Evolutionary conservation across 2,888 invertebrate species (phyloP), one percentile per base, ranked within the genome.

Genomic region (Crocallis elinguaria): DNA sequence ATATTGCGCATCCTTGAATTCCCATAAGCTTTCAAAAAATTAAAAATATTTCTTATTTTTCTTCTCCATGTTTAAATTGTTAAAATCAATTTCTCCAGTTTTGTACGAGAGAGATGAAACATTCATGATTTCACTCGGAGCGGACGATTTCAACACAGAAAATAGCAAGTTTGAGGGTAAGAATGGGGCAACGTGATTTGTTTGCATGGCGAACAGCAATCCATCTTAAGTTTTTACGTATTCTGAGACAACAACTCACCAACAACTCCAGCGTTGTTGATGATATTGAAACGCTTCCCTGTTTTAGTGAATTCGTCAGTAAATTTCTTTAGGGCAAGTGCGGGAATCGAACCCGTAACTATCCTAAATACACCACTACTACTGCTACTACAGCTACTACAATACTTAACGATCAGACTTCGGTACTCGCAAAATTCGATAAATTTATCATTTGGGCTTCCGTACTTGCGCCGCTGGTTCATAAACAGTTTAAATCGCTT

Each of bases 1-100:
- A 58, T 93, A 68, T 96, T 96, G 32, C 94, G 95, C 62, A 94
- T 93, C 75, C 96, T 96, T 0, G 96, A 95, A 0, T 94, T 93
- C 61, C 11, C 6, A 39, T 82, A 81, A 1, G 69, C 58, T 23
- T 56, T 48, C 2, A 16, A 2, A 6, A 25, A 4, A 30, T 36
- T 64, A n/a, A n/a, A 17, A 64, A 71, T 0, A 71, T 55, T 3
- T 67, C 49, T 7, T 57, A 36, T 2, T 68, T 62, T 71, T 66
- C 29, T 70, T 76, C 37, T 79, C 76, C 59, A 67, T 52, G 36
- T 81, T 81, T 0, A 82, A 57, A 39, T 84, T 77, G 6, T 77
- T 55, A 11, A 84, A 69, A 21, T 82, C 73, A 25, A 89, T 61
- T 11, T 67, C 67, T 16, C 74, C 78, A n/a, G 11, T 52, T 17